Conservation (phyloP, 1,140 invertebrate species). For the Zelostemma sp. region DNA sequence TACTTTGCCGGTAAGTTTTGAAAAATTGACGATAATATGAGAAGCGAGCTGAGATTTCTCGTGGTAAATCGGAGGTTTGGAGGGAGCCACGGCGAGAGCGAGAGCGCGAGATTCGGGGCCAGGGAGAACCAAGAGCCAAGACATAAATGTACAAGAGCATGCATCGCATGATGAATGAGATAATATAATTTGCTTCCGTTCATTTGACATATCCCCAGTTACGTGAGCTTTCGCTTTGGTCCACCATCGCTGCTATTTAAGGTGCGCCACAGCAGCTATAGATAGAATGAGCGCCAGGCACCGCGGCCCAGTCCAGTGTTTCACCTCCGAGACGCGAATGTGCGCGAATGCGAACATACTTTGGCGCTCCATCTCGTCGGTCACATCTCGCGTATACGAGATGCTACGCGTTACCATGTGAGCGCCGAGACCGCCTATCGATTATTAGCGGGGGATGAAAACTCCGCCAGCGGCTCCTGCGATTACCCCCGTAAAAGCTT, state of each 20-base stretch:
- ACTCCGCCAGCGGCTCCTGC: background rate
- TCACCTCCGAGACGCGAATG: background rate
- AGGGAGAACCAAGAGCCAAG: no score
- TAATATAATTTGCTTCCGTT: background rate
- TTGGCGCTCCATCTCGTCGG: conserved; percentile 29
- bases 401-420: conserved; percentile 20
- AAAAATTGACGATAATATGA: background rate
- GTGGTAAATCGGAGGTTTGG: no score
- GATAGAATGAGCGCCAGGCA: conserved; percentile 64
- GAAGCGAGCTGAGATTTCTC: no score
- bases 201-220: conserved; percentile 32
- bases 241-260: conserved; percentile 63
- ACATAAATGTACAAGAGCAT: no score
- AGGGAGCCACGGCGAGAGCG: no score
- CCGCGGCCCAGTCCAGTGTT: conserved; percentile 39
- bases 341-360: conserved; percentile 14
- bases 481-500: background rate
- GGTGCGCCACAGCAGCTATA: conserved; percentile 66
- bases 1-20: conserved; percentile 37
- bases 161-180: background rate
- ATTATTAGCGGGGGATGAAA: conserved; percentile 11
- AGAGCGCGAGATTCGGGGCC: no score
- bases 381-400: conserved; percentile 1
- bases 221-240: conserved; percentile 36
- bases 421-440: conserved; percentile 21